These are phyloP conservation scores for Percina caprodes DNA, from an alignment of 2,113 vertebrate genomes.

Conservation along the genomic window DNA sequence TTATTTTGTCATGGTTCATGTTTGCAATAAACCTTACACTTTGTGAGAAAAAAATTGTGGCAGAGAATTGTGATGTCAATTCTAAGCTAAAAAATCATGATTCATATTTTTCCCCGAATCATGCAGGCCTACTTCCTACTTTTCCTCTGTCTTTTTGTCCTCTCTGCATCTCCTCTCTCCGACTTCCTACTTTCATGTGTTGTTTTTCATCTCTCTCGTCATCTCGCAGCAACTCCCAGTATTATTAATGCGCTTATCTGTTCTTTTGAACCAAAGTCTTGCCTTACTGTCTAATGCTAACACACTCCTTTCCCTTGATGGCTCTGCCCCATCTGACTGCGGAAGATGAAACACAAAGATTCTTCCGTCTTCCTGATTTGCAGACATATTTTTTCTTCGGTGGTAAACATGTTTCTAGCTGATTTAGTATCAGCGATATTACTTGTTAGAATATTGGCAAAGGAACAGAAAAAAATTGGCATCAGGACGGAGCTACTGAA, in stretches of 20 bases:
- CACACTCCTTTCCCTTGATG: conserved; percentile 58
- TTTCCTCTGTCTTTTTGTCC: conserved; percentile 10
- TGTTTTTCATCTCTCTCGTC: conserved; percentile 38
- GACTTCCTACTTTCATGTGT: conserved; percentile 21
- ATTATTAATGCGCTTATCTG: conserved; percentile 62
- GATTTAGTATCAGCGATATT: conserved; percentile 30
- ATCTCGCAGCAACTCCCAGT: conserved; percentile 41
- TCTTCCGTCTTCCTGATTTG: conserved; percentile 51
- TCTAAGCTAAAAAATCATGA: too few relatives aligned
- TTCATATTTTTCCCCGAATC: too few relatives aligned
- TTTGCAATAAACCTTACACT: too few relatives aligned
- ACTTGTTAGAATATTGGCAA: not conserved
- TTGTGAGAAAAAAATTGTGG: too few relatives aligned
- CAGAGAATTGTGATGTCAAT: too few relatives aligned
- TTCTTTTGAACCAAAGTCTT: conserved; percentile 66
- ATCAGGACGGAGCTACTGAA: not conserved
- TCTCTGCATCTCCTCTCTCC: conserved; percentile 1
- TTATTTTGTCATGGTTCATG: too few relatives aligned
- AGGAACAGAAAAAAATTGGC: conserved; percentile 19
- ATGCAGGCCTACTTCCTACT: not conserved
- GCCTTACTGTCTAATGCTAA: conserved; percentile 55
- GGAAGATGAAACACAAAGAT: conserved; percentile 50
- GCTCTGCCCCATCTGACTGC: conserved; percentile 50
- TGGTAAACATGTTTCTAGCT: conserved; percentile 56
- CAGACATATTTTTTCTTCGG: conserved; percentile 13